Conservation (phyloP, 2,113 vertebrate species). For the Cololabis saira region DNA sequence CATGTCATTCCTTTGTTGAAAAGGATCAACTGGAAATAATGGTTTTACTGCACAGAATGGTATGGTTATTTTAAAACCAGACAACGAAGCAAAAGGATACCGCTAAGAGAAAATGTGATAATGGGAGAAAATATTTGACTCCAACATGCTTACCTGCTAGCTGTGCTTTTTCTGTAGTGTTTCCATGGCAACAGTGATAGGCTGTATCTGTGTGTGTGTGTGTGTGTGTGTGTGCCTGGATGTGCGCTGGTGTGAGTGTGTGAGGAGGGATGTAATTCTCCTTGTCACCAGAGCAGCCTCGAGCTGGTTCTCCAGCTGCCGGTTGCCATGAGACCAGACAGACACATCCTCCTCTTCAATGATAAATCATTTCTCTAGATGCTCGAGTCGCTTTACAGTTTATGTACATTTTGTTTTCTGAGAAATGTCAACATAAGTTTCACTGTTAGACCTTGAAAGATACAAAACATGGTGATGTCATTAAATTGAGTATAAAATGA, state of each 20-base stretch:
- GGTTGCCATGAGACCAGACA: constrained; percentile 76
- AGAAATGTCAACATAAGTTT: constrained; percentile 3
- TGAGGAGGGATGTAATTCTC: constrained; percentile 67
- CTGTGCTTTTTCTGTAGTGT: constrained; percentile 57
- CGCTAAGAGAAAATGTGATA: constrained; percentile 38
- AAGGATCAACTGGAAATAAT: constrained; percentile 20
- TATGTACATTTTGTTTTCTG: constrained; percentile 3
- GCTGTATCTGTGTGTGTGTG: constrained; percentile 10
- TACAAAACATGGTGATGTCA: neutral
- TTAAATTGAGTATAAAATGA: too few species aligned
- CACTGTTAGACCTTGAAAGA: neutral
- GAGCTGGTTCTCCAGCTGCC: constrained; percentile 58
- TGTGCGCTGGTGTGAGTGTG: neutral
- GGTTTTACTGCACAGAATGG: constrained; percentile 27
- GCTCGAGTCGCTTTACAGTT: constrained; percentile 24
- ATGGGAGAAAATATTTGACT: constrained; percentile 46
- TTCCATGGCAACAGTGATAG: constrained; percentile 69
- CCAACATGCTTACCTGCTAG: constrained; percentile 66
- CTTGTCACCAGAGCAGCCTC: constrained; percentile 59
- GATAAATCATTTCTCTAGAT: constrained; percentile 46
- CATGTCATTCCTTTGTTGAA: constrained; percentile 34
- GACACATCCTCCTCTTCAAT: constrained; percentile 59
- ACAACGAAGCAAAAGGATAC: constrained; percentile 3
- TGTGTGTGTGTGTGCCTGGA: too few species aligned
- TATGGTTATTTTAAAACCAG: constrained; percentile 40